Evolutionary conservation across 2,888 invertebrate genomes (phyloP).

Genomic region (Drosophila stalkeri): DNA sequence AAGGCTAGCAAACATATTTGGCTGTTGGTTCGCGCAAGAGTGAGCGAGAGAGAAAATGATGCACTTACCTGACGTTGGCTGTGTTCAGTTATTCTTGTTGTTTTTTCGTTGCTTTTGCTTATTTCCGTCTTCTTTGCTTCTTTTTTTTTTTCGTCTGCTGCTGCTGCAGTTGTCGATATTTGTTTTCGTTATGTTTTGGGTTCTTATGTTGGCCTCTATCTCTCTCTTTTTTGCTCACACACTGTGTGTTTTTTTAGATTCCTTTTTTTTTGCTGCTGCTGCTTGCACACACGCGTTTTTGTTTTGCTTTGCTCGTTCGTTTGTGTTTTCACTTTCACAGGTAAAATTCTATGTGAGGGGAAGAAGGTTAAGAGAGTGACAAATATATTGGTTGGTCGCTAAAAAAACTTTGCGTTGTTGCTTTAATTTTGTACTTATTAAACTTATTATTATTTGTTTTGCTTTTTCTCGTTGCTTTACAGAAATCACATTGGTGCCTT

Average conservation of each 20-base stretch:
- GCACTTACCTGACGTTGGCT: conserved; percentile 64
- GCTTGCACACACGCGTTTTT: conserved; percentile 71
- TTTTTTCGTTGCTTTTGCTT: conserved; percentile 41
- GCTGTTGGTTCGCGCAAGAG: background rate
- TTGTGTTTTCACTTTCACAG: conserved; percentile 80
- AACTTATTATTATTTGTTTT: background rate
- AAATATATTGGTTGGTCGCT: conserved; percentile 30
- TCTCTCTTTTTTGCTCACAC: conserved; percentile 14
- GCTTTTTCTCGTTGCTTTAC: conserved; percentile 23
- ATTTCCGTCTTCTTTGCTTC: conserved; percentile 41
- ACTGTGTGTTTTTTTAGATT: conserved; percentile 27
- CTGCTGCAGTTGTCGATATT: conserved; percentile 59
- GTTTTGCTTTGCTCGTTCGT: conserved; percentile 78
- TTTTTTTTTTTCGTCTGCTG: conserved; percentile 17
- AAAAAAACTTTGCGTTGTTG: conserved; percentile 14
- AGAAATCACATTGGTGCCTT: conserved; percentile 30
- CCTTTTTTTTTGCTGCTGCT: conserved; percentile 29
- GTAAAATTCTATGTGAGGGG: conserved; percentile 63
- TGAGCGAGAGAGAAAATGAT: conserved; percentile 16
- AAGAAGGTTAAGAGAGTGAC: conserved; percentile 32
- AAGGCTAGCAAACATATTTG: conserved; percentile 16
- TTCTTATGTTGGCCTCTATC: conserved; percentile 40
- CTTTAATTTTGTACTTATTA: background rate
- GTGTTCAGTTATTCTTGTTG: conserved; percentile 39
- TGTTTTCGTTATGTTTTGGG: conserved; percentile 50